Percentiles rank a stretch among this genome's conserved stretches.
phyloP scores from a whole-genome alignment of 2,888 invertebrate genomes.

The Sarcophaga caerulescens region DNA sequence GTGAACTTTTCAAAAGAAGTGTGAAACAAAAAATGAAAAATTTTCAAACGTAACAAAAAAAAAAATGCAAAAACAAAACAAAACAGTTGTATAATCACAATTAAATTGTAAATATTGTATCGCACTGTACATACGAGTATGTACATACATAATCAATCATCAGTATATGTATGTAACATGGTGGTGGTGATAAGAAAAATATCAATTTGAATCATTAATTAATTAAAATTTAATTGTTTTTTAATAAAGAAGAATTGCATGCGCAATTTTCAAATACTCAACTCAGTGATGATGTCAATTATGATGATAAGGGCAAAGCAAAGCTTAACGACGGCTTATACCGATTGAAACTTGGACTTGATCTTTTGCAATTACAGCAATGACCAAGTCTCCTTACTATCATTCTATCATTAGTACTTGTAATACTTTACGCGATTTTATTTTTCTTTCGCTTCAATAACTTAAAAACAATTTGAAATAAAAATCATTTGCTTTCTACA shows the following conservation, averaged over 20 bases:
- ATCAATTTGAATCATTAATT: slow-evolving; percentile 69
- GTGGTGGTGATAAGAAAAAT: slow-evolving; percentile 26
- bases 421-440: background rate
- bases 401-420: too few species aligned
- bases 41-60: slow-evolving; percentile 1
- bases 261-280: slow-evolving; percentile 33
- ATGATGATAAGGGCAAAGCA: background rate
- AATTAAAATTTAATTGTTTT: slow-evolving; percentile 78
- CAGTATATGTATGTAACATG: slow-evolving; percentile 14
- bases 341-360: slow-evolving; percentile 28
- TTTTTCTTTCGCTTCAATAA: background rate
- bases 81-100: slow-evolving; percentile 32
- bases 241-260: slow-evolving; percentile 72
- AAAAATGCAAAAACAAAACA: background rate
- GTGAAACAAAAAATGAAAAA: background rate
- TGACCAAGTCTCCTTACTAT: background rate
- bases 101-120: slow-evolving; percentile 16
- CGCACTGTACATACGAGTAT: background rate
- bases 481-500: too few species aligned
- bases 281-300: background rate
- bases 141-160: background rate
- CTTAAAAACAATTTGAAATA: too few species aligned
- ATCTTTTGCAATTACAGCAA: slow-evolving; percentile 9
- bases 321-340: slow-evolving; percentile 2
- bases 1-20: background rate